Evolutionary conservation across 2,888 invertebrate species (phyloP), one percentile per base, ranked within the genome.

Genomic region (Acanthococcus lagerstroemiae): DNA sequence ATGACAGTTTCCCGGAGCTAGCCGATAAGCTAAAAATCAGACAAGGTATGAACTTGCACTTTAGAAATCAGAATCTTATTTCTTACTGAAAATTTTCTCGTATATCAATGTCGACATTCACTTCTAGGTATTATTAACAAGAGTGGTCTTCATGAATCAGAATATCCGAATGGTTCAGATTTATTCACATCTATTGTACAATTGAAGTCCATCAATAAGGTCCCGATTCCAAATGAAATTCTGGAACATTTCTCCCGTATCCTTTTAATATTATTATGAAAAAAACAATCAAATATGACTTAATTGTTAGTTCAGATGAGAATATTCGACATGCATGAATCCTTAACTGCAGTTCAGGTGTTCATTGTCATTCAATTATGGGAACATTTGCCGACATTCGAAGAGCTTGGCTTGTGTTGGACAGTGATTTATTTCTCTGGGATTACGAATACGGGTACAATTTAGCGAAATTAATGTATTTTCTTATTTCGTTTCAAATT

Each of bases 341-440:
- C 69, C 71, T 71, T 69, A 67, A 69, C 26, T 37, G 61, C 66
- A 57, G 19, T 67, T 69, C 76, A 94, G 94, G 92, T 78, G 90
- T 95, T 82, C 94, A 95, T 78, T 92, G 91, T 71, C 91, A 94
- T 74, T 95, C 93, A 75, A 85, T 90, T 80, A 95, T 97, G 93
- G 99, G 99, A 3, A 80, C 99, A 7, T 96, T 99, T 78, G 89
- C 95, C 67, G 95, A 94, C 77, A 95, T 99, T 71, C 88, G 88
- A 65, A 81, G 97, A 74, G 96, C 96, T 0, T 99, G 96, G 96
- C 79, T 99, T 65, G 92, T 95, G 4, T 92, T 99, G 71, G 99
- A 99, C 75, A 95, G 93, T 72, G 95, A 96, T 78, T 89, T 99
- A 72, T 99, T 95, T 79, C 84, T 96, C 44, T 99, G 99, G 99